Evolutionary conservation across 2,797 vertebrate species (phyloP).

Genomic region (Xenops minutus): DNA sequence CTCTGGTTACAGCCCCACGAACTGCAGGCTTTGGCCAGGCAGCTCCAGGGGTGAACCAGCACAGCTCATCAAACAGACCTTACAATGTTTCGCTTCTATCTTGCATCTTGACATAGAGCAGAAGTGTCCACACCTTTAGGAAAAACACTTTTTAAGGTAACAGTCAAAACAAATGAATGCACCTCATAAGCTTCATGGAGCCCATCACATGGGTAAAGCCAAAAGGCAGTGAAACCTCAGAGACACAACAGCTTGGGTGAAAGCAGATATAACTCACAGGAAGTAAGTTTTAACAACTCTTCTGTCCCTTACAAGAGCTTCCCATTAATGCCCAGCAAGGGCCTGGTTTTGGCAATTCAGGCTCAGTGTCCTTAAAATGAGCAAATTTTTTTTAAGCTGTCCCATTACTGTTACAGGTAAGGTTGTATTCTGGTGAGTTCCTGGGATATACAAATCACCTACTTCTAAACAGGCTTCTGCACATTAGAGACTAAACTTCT

Average conservation of each 20-base stretch:
- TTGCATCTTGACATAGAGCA: background rate
- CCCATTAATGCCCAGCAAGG: background rate
- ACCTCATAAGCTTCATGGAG: background rate
- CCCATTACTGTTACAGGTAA: background rate
- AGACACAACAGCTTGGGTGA: background rate
- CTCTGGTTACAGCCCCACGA: background rate
- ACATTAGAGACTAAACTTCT: conserved; percentile 1
- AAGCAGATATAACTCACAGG: background rate
- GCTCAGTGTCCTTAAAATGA: conserved; percentile 1
- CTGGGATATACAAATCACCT: conserved; percentile 38
- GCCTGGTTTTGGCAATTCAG: conserved; percentile 34
- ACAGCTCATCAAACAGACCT: background rate
- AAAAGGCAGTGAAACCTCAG: background rate
- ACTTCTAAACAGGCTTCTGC: conserved; percentile 48
- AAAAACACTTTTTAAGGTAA: background rate
- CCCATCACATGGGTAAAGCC: background rate
- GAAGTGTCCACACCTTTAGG: background rate
- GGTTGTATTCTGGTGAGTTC: background rate
- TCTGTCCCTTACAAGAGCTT: background rate
- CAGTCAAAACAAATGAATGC: background rate
- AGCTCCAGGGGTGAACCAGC: too few species aligned
- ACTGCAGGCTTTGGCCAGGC: background rate
- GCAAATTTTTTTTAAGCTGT: background rate
- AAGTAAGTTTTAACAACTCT: background rate
- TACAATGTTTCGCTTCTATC: background rate